Conservation (phyloP, 2,888 invertebrate genomes). For the Homarus gammarus region DNA sequence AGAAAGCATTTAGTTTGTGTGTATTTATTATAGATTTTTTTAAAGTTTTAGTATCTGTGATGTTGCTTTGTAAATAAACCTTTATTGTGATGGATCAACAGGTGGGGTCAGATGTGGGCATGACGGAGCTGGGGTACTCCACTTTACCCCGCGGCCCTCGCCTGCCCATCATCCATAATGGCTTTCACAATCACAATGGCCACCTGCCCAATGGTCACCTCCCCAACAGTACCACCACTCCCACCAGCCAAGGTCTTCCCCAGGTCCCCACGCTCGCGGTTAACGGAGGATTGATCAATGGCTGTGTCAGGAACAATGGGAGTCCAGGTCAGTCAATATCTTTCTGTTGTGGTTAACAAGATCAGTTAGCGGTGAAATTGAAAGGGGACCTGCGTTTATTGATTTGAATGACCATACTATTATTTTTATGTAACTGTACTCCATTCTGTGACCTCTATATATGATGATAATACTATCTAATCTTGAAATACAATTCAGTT, state of each 20-base stretch:
- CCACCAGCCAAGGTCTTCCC: not conserved
- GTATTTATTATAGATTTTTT: too few species aligned
- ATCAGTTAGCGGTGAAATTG: too few species aligned
- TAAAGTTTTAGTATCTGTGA: too few species aligned
- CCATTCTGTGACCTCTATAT: too few species aligned
- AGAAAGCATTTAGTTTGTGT: too few species aligned
- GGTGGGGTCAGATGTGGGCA: conserved; percentile 50
- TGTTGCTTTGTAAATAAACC: not conserved
- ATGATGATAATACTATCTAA: too few species aligned
- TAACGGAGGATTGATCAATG: not conserved
- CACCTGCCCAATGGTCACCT: conserved; percentile 14
- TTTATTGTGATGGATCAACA: conserved; percentile 6
- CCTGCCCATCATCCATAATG: conserved; percentile 31
- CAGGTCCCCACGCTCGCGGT: not conserved
- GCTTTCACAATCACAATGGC: conserved; percentile 14
- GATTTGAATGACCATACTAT: too few species aligned
- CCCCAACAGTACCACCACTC: conserved; percentile 4
- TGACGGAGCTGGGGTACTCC: conserved; percentile 54
- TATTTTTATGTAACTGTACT: too few species aligned
- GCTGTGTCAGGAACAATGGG: not conserved
- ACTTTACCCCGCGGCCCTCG: conserved; percentile 55
- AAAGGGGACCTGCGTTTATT: too few species aligned
- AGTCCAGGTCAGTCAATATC: conserved; percentile 10
- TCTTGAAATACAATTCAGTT: too few species aligned
- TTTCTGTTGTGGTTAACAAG: too few species aligned